Base-by-base conservation (phyloP, 1,140 invertebrate species). In the Aethina tumida region DNA sequence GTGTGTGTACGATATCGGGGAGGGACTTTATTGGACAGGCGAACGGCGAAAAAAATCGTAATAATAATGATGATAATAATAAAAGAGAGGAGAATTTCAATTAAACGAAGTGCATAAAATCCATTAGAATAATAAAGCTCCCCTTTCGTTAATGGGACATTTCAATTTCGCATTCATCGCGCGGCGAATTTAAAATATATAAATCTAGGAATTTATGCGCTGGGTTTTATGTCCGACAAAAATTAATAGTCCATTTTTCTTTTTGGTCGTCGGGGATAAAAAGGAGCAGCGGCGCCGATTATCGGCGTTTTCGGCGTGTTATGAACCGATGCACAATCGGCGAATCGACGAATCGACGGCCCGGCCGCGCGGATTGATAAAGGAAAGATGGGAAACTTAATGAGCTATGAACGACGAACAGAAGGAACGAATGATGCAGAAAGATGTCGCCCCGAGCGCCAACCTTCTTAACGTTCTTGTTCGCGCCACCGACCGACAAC, bases 391-490 rank as follows among this genome's bases (percentile, higher is more conserved):
- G 42, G 41, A 54, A 56, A 53, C 34, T 48, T 52, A 56, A 52
- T 56, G 53, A 54, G 37, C 41, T 52, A 53, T 56, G 49, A 56
- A 56, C 39, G n/a, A n/a, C n/a, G 49, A 52, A 54, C 45, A 53
- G 47, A 47, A 47, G 49, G 34, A 50, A 46, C 39, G 49, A 52
- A 53, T 56, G 52, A 40, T 35, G 47, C 45, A 49, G 51, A 55
- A 55, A 50, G 39, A 41, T 44, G 33, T 35, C 56, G 14, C 17
- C 28, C 5, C 26, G 38, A 20, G 3, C 28, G 19, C n/a, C n/a
- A n/a, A n/a, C n/a, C n/a, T n/a, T n/a, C n/a, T n/a, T n/a, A n/a
- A n/a, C n/a, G n/a, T n/a, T n/a, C n/a, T n/a, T n/a, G n/a, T n/a
- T n/a, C n/a, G n/a, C n/a, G n/a, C n/a, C n/a, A n/a, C n/a, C n/a